Evolutionary conservation across 2,113 vertebrate genomes (phyloP).

Genomic region (Lepidothrix coronata): DNA sequence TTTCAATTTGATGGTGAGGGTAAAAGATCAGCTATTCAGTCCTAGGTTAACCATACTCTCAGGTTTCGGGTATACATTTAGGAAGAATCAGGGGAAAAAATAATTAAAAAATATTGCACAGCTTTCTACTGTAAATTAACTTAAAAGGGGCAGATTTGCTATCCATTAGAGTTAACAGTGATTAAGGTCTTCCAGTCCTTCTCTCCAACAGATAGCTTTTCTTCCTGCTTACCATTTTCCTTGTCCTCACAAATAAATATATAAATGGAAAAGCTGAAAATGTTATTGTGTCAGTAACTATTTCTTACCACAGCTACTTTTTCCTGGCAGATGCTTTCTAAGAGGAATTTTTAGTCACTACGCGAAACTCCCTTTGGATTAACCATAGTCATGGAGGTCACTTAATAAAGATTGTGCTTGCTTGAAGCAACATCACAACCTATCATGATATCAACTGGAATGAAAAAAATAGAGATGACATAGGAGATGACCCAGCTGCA

Average conservation of each 20-base stretch:
- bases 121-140: background rate
- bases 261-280: background rate
- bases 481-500: background rate
- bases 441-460: background rate
- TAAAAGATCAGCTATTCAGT: background rate
- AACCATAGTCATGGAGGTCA: background rate
- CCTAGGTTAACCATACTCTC: background rate
- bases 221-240: background rate
- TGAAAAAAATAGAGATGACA: background rate
- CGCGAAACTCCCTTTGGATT: background rate
- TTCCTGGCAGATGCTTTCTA: background rate
- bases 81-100: background rate
- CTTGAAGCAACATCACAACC: background rate
- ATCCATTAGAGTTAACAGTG: background rate
- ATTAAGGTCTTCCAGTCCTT: background rate
- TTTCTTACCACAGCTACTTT: background rate
- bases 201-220: background rate
- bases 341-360: background rate
- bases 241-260: background rate
- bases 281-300: background rate
- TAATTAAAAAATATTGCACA: background rate
- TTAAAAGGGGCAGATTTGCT: background rate
- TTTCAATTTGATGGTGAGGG: background rate
- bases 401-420: background rate
- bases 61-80: background rate